A percentile compares a stretch with the other conserved stretches of the same genome.
These are phyloP conservation scores for Ailuropoda melanoleuca DNA, from an alignment of 2,113 vertebrate genomes.

Conservation along the genomic window DNA sequence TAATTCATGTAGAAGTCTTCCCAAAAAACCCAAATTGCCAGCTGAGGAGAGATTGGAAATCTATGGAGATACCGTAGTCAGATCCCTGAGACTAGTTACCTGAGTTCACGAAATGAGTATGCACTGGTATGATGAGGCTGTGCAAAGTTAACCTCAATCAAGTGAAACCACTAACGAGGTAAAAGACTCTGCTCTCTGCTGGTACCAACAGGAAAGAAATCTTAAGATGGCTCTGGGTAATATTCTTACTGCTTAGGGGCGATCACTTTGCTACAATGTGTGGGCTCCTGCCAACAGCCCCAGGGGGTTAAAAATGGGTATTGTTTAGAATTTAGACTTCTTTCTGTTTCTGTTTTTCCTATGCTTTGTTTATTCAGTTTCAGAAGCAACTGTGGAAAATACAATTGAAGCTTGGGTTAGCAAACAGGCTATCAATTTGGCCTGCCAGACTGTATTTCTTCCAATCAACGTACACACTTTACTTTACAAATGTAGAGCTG, in stretches of 20 bases:
- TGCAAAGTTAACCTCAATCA: background rate
- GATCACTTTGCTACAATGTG: background rate
- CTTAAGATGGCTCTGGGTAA: background rate
- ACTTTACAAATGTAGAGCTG: background rate
- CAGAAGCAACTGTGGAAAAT: background rate
- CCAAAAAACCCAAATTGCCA: background rate
- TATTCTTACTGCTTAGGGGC: background rate
- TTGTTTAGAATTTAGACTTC: background rate
- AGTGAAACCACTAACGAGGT: background rate
- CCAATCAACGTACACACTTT: background rate
- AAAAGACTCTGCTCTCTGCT: background rate
- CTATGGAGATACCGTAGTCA: background rate
- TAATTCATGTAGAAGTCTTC: background rate
- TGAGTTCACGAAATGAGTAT: background rate
- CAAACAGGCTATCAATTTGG: background rate
- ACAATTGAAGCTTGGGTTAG: background rate
- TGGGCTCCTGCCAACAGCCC: background rate
- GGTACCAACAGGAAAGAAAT: background rate
- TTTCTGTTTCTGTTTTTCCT: background rate
- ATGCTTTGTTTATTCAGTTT: background rate
- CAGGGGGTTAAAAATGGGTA: background rate
- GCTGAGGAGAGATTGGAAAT: background rate
- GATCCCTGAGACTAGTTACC: background rate
- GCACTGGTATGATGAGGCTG: background rate
- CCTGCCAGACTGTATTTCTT: background rate